Conservation (phyloP, 1,140 invertebrate genomes). For the Berghia stephanieae region DNA sequence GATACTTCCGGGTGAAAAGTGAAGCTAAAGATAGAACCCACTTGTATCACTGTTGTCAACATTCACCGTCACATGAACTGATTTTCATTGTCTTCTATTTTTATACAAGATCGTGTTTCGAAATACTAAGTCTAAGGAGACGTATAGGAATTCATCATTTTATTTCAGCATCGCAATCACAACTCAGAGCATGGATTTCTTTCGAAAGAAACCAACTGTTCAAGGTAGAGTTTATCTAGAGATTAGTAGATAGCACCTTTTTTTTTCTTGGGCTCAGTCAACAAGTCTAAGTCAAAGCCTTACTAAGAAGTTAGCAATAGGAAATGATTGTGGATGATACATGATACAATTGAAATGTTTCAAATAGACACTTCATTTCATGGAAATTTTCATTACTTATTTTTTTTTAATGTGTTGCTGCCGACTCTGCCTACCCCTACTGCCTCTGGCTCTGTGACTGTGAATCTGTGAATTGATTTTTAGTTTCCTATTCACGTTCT, state of each 20-base stretch:
- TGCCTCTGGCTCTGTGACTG: no score
- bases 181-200: no score
- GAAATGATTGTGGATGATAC: no score
- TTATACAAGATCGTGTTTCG: no score
- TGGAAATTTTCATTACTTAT: not conserved
- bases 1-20: conserved; percentile 10
- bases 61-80: conserved; percentile 33
- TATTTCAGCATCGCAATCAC: conserved; percentile 30
- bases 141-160: not conserved
- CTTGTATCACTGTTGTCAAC: conserved; percentile 22
- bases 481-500: no score
- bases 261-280: no score
- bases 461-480: no score
- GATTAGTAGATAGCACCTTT: not conserved
- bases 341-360: no score
- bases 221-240: conserved; percentile 52
- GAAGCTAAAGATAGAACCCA: not conserved
- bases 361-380: not conserved
- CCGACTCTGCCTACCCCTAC: no score
- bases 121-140: not conserved
- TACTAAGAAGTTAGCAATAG: no score
- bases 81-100: not conserved
- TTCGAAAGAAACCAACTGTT: conserved; percentile 63
- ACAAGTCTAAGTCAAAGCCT: no score
- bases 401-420: no score